Evolutionary conservation across 2,888 invertebrate species (phyloP), one percentile per base, ranked within the genome.

Genomic region (Salpingus planirostris): DNA sequence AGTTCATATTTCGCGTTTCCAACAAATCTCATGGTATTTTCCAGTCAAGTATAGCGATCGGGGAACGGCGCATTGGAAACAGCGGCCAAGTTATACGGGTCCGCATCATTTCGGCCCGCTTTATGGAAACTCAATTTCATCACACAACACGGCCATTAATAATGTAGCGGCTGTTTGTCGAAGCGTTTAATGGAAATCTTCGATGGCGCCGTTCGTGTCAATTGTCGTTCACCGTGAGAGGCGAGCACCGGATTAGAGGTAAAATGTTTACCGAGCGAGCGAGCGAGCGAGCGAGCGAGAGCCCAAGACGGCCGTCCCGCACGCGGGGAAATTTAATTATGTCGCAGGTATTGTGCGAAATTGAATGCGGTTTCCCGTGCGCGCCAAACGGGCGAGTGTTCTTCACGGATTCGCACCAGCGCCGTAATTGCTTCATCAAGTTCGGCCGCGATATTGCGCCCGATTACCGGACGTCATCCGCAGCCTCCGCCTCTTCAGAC

Each of bases 151-250:
- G 48, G 42, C 49, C 50, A 57, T 57, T 59, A 57, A 57, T 59
- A 56, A 57, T 55, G 47, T 46, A 50, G 51, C 50, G 55, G 46
- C 43, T 53, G 51, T 54, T 55, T 52, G 49, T 43, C 44, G 45
- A 47, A 45, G 49, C 49, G 50, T 54, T 58, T 58, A 58, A 58
- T 58, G 54, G 54, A 55, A 59, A 57, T 54, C 57, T 56, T 55
- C 49, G 50, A 53, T 47, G 53, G 50, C 48, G 49, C 40, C 49
- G 44, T 27, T 47, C 42, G 46, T 50, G 54, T 55, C 57, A 51
- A 58, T 57, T 54, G 55, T 53, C 39, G 42, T 50, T 43, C 42
- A 38, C 38, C 15, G 36, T 28, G 28, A 25, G 34, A 29, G 23
- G 24, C 27, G 21, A 14, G 27, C 12, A 15, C 18, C 28, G 30